These are phyloP conservation scores for Podarcis cretensis DNA, from an alignment of 2,113 vertebrate species.

Conservation along the genomic window DNA sequence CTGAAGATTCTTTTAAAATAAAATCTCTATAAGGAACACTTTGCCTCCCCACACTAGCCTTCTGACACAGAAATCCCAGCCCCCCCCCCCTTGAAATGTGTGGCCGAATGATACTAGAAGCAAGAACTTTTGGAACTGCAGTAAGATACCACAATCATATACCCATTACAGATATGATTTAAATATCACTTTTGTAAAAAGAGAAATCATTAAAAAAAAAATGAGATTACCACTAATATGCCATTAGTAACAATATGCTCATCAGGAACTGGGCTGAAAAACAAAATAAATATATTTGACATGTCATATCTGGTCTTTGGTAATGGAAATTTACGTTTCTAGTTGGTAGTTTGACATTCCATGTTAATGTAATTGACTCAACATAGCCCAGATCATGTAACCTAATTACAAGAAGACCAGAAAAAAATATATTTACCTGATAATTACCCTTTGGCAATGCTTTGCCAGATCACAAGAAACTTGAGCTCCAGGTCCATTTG, in stretches of 20 bases:
- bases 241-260: conserved; percentile 79
- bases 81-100: not conserved
- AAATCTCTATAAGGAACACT: not conserved
- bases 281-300: conserved; percentile 36
- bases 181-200: not conserved
- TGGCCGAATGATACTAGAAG: not conserved
- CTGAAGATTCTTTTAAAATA: not conserved
- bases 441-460: not conserved
- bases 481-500: not conserved
- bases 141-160: not conserved
- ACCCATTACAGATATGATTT: not conserved
- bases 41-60: not conserved
- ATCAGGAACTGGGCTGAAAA: conserved; percentile 70
- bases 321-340: not conserved
- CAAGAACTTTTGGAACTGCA: not conserved
- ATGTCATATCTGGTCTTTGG: not conserved
- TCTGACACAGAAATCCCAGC: not conserved
- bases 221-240: conserved; percentile 77
- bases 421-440: not conserved
- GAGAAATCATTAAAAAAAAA: not conserved
- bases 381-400: not conserved
- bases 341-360: not conserved
- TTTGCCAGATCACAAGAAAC: not conserved
- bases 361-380: not conserved
- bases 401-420: not conserved